Evolutionary conservation across 2,888 invertebrate species (phyloP).

Genomic region (Saturnia japonica): DNA sequence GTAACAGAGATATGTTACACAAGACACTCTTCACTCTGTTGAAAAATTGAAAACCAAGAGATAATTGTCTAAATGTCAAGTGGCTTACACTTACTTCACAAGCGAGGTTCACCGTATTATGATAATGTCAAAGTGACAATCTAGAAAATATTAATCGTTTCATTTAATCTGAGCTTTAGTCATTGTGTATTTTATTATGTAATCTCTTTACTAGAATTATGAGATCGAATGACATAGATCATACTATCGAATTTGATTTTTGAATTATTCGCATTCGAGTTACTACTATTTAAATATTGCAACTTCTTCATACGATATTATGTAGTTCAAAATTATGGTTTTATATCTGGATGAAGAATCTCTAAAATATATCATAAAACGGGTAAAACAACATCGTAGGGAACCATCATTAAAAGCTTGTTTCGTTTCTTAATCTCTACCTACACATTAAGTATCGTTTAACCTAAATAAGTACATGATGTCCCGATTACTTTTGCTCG

Average conservation of each 20-base stretch:
- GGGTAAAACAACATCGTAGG: neutral
- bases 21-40: neutral
- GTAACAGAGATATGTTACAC: too few species aligned
- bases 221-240: too few species aligned
- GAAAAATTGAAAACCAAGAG: neutral
- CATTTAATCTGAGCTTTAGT: neutral
- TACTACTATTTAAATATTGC: too few species aligned
- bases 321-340: too few species aligned
- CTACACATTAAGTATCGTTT: slow-evolving; percentile 7
- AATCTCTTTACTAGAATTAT: too few species aligned
- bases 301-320: too few species aligned
- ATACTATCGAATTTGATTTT: too few species aligned
- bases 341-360: too few species aligned
- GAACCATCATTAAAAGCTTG: neutral
- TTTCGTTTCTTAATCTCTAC: neutral
- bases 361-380: neutral
- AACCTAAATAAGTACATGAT: neutral
- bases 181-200: neutral
- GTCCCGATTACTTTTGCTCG: neutral
- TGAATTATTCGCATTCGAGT: too few species aligned
- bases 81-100: neutral
- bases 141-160: too few species aligned
- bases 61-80: neutral
- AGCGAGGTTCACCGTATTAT: neutral
- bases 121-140: neutral